Evolutionary conservation across 2,113 vertebrate species (phyloP).

Genomic region (Neotoma lepida): DNA sequence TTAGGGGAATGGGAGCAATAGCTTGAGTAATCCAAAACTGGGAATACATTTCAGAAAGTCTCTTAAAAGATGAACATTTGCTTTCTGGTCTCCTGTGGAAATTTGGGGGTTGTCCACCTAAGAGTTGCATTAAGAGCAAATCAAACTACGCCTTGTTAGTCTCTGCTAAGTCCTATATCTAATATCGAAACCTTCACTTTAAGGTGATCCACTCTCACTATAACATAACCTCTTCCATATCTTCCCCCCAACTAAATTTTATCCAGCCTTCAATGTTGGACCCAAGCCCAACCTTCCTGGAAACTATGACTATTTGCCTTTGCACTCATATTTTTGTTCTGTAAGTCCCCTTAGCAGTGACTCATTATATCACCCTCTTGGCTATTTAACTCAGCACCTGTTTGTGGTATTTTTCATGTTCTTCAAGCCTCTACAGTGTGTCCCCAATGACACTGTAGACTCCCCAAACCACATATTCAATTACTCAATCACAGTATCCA

Average conservation of each 20-base stretch:
- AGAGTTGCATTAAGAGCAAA: not conserved
- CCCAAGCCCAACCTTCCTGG: not conserved
- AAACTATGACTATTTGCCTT: not conserved
- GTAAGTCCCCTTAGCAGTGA: not conserved
- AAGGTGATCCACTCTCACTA: not conserved
- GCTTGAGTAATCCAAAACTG: not conserved
- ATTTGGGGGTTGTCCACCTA: not conserved
- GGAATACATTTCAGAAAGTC: not conserved
- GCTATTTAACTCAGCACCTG: not conserved
- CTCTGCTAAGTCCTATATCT: not conserved
- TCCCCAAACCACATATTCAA: not conserved
- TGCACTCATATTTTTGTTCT: not conserved
- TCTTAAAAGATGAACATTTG: not conserved
- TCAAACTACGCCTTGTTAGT: not conserved
- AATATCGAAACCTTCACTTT: not conserved
- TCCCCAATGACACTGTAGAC: not conserved
- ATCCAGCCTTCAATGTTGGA: not conserved
- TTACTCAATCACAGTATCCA: not conserved
- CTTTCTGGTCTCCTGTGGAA: not conserved
- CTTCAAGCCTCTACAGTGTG: not conserved
- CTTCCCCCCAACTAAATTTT: not conserved
- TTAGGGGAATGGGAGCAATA: not conserved
- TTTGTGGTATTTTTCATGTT: not conserved
- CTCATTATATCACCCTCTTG: not conserved
- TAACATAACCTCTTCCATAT: not conserved